Evolutionary conservation across 2,888 invertebrate genomes (phyloP), one percentile per base, ranked within the genome.

Genomic region (Luffia ferchaultella): DNA sequence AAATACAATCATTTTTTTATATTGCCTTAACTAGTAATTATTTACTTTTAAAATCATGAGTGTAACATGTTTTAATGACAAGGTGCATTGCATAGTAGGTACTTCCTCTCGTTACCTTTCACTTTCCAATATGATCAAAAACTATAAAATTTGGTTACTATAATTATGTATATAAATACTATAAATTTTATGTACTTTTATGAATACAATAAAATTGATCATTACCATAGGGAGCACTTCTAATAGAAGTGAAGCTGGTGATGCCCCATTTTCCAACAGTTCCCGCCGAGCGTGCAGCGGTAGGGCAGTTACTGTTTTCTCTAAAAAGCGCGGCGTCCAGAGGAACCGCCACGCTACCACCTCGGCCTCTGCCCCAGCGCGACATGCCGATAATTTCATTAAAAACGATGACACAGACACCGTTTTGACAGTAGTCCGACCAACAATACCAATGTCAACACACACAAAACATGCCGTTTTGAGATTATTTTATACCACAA

Each of bases 251-350:
- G 75, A 95, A 96, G 57, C 95, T 95, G 64, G 95, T 95, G 73
- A 94, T 93, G 60, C 96, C 96, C 95, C 96, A 96, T 86, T 95
- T 93, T 60, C 96, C 96, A 58, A 96, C 92, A 30, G 93, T 94
- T 56, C 95, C 96, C 58, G 95, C 93, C 20, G 95, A 95, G 58
- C 94, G 90, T 49, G 95, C 93, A 50, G 95, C 95, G 49, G 93
- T 90, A 7, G 95, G 95, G 63, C 92, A 91, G 72, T 94, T 95
- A 69, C 91, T 93, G 71, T 93, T 93, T 70, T 93, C 88, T 65
- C 87, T 86, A 68, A 87, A 87, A 53, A 88, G 77, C 58, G 87
- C 86, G 65, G 87, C 86, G 63, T 88, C 88, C 75, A 88, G 74
- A 60, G 88, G 88, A 64, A 86, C 84, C 59, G 88, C 88, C 64